Evolutionary conservation across 1,140 invertebrate species (phyloP), one percentile per base, ranked within the genome.

Genomic region (Neomicropteryx cornuta): DNA sequence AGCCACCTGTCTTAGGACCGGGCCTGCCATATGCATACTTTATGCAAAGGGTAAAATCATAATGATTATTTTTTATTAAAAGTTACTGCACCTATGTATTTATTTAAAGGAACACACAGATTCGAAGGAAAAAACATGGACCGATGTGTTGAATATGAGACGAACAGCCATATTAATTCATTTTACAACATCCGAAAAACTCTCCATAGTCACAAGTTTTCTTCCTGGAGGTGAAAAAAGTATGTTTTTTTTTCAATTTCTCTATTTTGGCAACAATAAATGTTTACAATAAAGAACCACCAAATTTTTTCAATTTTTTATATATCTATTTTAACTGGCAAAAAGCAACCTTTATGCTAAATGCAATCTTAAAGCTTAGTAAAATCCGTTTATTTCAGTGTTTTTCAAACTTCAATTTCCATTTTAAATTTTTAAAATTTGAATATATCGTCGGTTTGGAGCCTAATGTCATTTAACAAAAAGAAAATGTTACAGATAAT

Each of bases 131-230:
- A 62, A 60, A 8, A 49, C 50, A 36, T 62, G 60, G 43, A 32
- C 79, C 44, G 79, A 89, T 50, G 73, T 79, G 31, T 95, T 90
- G 90, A 71, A 64, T 46, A 53, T 68, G 4, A 79, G 81, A 45
- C 77, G 82, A 48, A 55, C 70, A 43, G 63, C 62, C 4, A 92
- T 96, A 52, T 65, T 96, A 4, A 81, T 75, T 42, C 87, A 87
- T 62, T 95, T 85, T 49, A 94, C 88, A 24, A 96, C 91, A 33
- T 87, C 84, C 18, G 88, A 93, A 60, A 93, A 90, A 58, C 60
- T 94, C 30, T 85, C 87, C 4, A 88, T 94, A 46, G 76, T 85
- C 5, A 89, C 87, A 18, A 92, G 87, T 62, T 93, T 88, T 56
- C 61, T 91, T 20, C 75, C 80, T 30, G 79, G 81, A 28, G 77